Percentiles rank a stretch among this genome's conserved stretches.
Conservation (phyloP, 2,113 vertebrate genomes). For the Bucco capensis region DNA sequence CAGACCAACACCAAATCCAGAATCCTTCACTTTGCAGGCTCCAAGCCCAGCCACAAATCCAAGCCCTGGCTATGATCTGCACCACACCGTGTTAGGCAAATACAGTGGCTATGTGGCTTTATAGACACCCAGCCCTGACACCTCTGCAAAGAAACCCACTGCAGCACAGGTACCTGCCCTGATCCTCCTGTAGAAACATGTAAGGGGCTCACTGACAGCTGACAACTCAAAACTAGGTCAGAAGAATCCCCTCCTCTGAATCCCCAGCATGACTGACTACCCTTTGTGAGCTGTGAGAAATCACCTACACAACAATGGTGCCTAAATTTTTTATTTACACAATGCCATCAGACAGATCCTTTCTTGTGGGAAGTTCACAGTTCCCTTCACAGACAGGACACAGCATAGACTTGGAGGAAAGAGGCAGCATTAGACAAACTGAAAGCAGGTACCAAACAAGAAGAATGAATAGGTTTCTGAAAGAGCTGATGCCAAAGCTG, state of each 20-base stretch:
- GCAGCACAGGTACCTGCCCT: neutral
- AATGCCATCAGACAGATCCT: neutral
- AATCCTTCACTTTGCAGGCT: neutral
- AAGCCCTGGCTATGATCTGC: neutral
- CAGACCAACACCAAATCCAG: neutral
- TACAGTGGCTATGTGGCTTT: neutral
- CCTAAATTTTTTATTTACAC: neutral
- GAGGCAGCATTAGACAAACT: neutral
- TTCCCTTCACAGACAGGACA: neutral
- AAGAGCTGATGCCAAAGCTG: neutral
- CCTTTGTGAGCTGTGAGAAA: neutral
- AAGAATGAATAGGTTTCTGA: neutral
- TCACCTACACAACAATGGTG: neutral
- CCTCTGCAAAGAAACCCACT: neutral
- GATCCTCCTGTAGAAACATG: neutral
- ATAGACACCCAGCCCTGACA: rapidly evolving
- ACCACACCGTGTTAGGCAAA: neutral
- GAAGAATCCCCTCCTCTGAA: neutral
- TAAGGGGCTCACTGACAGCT: neutral
- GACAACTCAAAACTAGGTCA: neutral
- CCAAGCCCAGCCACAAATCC: neutral
- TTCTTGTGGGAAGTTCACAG: neutral
- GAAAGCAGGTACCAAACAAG: neutral
- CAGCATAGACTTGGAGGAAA: neutral
- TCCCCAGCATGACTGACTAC: neutral